Conservation (phyloP, 2,797 vertebrate genomes). For the Sparus aurata region DNA sequence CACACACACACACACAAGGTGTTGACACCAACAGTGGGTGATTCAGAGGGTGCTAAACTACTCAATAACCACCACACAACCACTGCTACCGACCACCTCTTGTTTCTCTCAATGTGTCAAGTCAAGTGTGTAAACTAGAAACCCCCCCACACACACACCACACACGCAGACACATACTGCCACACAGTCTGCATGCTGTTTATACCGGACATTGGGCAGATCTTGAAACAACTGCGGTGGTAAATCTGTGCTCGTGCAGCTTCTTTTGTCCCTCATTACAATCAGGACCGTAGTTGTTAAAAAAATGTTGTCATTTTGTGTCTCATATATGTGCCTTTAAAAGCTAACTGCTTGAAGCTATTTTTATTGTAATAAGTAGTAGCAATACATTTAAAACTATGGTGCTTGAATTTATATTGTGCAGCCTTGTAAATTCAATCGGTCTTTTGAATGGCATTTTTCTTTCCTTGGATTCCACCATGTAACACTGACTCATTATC, state of each 20-base stretch:
- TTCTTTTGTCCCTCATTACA: background rate
- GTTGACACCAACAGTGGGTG: constrained; percentile 36
- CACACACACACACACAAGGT: constrained; percentile 12
- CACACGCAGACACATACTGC: constrained; percentile 30
- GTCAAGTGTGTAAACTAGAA: constrained; percentile 14
- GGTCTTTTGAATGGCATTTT: too few species aligned
- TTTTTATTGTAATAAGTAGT: constrained; percentile 4
- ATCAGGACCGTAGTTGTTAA: too few species aligned
- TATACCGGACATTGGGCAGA: constrained; percentile 37
- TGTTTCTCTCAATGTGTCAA: constrained; percentile 42
- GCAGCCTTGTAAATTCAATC: background rate
- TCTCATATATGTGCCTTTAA: background rate
- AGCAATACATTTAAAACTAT: background rate
- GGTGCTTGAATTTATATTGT: background rate
- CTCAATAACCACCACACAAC: constrained; percentile 46
- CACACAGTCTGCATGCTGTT: constrained; percentile 41
- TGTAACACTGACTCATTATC: too few species aligned
- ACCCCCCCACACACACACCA: constrained; percentile 25
- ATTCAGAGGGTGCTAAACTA: constrained; percentile 32
- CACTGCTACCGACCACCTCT: constrained; percentile 29
- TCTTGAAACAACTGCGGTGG: background rate
- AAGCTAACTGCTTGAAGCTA: background rate
- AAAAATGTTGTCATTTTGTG: background rate
- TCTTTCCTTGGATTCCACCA: too few species aligned
- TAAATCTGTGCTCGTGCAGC: background rate